Evolutionary conservation across 2,888 invertebrate genomes (phyloP), one percentile per base, ranked within the genome.

Genomic region (Parnassius mnemosyne): DNA sequence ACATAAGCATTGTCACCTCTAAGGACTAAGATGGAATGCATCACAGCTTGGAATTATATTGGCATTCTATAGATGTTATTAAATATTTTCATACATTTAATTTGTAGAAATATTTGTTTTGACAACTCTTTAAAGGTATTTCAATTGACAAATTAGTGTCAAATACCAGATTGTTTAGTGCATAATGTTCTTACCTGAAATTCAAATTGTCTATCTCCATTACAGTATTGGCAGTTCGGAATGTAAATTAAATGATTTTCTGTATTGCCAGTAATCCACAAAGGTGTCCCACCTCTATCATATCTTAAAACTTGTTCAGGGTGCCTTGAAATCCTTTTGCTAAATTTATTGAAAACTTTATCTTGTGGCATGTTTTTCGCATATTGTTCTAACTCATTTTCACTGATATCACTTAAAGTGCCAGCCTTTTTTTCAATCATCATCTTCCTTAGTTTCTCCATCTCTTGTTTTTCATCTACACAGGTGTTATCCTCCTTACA

Each of bases 221-320:
- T 93, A 84, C 99, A 99, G 66, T 93, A 83, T 68, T 92, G 89
- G 79, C 97, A 97, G 25, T 92, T 89, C 25, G 97, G 97, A 69
- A 98, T 87, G 59, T 92, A 76, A 2, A 76, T 73, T 34, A 92
- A 79, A 68, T 82, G 74, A 49, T 93, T 74, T 16, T 68, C 73
- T 49, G 72, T 92, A 63, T 92, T 86, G 54, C 91, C 87, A 34
- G 98, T 95, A 60, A 98, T 96, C 95, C 96, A 97, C n/a, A 99
- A 85, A 12, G 98, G 97, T 47, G 82, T 75, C 1, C 97, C 97
- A 49, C 94, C 95, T 75, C 95, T 93, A 51, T 96, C 93, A 83
- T 98, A 98, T 60, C 98, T 92, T 53, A 96, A 72, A 3, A 94
- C 95, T 93, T 99, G 98, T 51, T 96, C 95, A 1, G 97, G 96